Conservation (phyloP, 2,113 vertebrate species). For the crab-eating macaque (Macaca fascicularis) region T2T-MFA8v1.1 NC_088375.1:134926501-134927000, state of each 20-base stretch:
- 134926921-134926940: too few relatives aligned
- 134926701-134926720: slow-evolving; percentile 60
- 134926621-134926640: slow-evolving; percentile 65
- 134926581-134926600: slow-evolving; percentile 46
- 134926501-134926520: slow-evolving; percentile 57
- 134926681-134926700: slow-evolving; percentile 65
- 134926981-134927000: too few relatives aligned
- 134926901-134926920: too few relatives aligned
- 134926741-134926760: slow-evolving; percentile 58
- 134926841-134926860: too few relatives aligned
- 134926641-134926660: slow-evolving; percentile 63
- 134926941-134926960: too few relatives aligned
- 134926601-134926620: slow-evolving; percentile 64
- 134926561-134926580: slow-evolving; percentile 60
- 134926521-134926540: slow-evolving; percentile 60
- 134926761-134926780: slow-evolving; percentile 42
- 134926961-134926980: too few relatives aligned
- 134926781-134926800: not conserved
- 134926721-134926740: slow-evolving; percentile 55
- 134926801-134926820: slow-evolving; percentile 13
- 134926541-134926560: slow-evolving; percentile 41
- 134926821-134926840: too few relatives aligned
- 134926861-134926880: too few relatives aligned
- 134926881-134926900: too few relatives aligned
- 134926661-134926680: slow-evolving; percentile 53